Percentiles rank a stretch among this genome's conserved stretches.
Evolutionary conservation across 1,140 invertebrate genomes (phyloP).

Genomic region (Rhizoglyphus robini): DNA sequence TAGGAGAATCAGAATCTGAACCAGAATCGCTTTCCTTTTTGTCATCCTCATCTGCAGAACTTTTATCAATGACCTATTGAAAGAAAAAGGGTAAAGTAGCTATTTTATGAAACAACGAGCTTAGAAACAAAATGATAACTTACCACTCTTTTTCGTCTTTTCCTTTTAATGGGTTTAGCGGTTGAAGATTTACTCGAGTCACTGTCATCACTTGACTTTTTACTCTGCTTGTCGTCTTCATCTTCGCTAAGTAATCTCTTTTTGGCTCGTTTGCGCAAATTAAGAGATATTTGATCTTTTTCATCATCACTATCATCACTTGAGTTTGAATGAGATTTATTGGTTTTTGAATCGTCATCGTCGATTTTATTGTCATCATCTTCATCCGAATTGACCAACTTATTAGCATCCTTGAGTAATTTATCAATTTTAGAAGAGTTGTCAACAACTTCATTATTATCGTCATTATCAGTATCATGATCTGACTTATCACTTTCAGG

Average conservation of each 20-base stretch:
- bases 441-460: background rate
- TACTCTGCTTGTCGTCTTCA: background rate
- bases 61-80: background rate
- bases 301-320: background rate
- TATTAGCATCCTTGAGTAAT: background rate
- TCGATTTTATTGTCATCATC: background rate
- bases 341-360: background rate
- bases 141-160: conserved; percentile 8
- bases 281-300: background rate
- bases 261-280: background rate
- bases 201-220: background rate
- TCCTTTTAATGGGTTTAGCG: background rate
- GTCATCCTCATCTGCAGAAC: background rate
- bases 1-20: background rate
- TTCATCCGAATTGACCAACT: background rate
- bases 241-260: background rate
- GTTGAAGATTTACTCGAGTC: background rate
- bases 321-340: too few species aligned
- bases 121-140: background rate
- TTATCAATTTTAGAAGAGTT: background rate
- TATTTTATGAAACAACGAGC: too few species aligned
- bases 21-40: background rate
- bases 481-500: background rate
- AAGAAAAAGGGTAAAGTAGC: too few species aligned
- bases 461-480: background rate